phyloP scores from a whole-genome alignment of 2,888 invertebrate genomes.

The Antheraea yamamai region DNA sequence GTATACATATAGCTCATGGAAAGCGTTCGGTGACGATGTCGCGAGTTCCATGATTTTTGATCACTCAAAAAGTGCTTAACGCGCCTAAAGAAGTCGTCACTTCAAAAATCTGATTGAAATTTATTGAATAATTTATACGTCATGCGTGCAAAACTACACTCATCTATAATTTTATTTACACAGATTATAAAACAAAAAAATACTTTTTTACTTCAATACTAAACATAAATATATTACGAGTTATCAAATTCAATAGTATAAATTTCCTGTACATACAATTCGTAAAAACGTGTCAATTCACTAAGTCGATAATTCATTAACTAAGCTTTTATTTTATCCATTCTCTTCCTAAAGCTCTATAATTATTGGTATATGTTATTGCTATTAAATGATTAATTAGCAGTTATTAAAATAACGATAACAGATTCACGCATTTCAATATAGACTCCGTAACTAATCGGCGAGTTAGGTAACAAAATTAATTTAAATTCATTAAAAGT shows the following conservation, averaged over 20 bases:
- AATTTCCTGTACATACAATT: background rate
- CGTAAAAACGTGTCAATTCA: background rate
- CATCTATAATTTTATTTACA: too few species aligned
- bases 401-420: background rate
- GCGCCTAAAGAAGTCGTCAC: too few species aligned
- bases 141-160: too few species aligned
- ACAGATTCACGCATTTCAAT: background rate
- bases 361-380: background rate
- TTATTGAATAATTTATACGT: too few species aligned
- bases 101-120: too few species aligned
- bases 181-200: too few species aligned
- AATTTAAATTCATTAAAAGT: background rate
- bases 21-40: too few species aligned
- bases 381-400: background rate
- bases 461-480: background rate
- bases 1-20: too few species aligned
- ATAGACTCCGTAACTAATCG: background rate
- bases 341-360: background rate
- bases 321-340: background rate
- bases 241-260: background rate
- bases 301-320: background rate
- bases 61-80: too few species aligned
- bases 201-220: too few species aligned
- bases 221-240: background rate
- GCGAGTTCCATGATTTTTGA: too few species aligned